Conservation (phyloP, 2,888 invertebrate genomes). For the Molorchus minor region DNA sequence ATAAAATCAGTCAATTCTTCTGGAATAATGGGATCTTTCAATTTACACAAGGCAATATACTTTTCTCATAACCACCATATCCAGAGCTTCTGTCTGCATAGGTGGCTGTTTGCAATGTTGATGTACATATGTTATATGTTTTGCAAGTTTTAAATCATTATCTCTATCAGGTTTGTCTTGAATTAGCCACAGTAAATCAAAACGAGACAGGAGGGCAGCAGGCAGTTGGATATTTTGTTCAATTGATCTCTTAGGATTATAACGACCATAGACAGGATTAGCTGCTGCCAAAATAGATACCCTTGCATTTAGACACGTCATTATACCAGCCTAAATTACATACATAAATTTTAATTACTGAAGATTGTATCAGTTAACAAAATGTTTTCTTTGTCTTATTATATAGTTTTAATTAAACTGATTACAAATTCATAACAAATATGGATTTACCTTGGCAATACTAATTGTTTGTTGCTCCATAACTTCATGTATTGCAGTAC, state of each 20-base stretch:
- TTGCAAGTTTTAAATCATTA: constrained; percentile 83
- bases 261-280: constrained; percentile 98
- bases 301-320: constrained; percentile 97
- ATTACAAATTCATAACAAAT: not conserved
- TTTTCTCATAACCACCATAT: constrained; percentile 94
- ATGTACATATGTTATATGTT: constrained; percentile 98
- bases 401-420: not conserved
- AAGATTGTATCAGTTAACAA: too few species aligned
- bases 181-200: constrained; percentile 96
- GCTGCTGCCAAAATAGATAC: constrained; percentile 98
- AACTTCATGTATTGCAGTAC: constrained; percentile 96
- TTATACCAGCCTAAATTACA: constrained; percentile 85
- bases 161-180: constrained; percentile 80
- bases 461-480: constrained; percentile 99
- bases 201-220: constrained; percentile 94
- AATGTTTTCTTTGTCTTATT: too few species aligned
- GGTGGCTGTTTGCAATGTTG: constrained; percentile 90
- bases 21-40: constrained; percentile 88
- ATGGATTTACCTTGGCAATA: constrained; percentile 83
- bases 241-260: constrained; percentile 93
- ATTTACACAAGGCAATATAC: constrained; percentile 91
- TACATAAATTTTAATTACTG: not conserved
- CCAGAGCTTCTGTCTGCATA: constrained; percentile 75
- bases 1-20: constrained; percentile 87
- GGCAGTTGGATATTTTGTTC: constrained; percentile 99